Conservation (phyloP, 2,797 vertebrate genomes). For the Squalus acanthias region DNA sequence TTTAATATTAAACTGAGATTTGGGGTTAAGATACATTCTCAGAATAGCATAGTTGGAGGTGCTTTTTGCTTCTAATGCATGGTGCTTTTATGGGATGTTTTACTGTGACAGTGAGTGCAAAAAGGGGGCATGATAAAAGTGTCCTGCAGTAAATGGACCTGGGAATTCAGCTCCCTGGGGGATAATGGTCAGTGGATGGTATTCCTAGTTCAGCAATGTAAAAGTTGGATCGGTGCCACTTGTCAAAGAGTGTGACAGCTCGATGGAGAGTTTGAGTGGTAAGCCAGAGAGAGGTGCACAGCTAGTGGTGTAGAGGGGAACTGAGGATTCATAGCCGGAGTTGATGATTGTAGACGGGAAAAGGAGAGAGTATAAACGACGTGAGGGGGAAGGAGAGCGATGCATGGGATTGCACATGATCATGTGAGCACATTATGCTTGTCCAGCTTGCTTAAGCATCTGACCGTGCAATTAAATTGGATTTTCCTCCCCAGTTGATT, state of each 20-base stretch:
- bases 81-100: neutral
- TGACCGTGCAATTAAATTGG: neutral
- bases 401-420: neutral
- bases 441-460: neutral
- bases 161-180: neutral
- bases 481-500: neutral
- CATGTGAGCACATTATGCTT: neutral
- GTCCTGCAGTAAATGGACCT: neutral
- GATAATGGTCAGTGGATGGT: neutral
- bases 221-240: neutral
- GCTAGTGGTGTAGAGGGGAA: neutral
- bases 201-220: too few relatives aligned
- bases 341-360: neutral
- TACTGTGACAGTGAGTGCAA: neutral
- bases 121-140: too few relatives aligned
- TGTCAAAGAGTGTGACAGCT: neutral
- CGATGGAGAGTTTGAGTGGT: neutral
- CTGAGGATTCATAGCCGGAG: neutral
- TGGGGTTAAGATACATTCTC: neutral
- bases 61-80: neutral
- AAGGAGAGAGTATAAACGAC: neutral
- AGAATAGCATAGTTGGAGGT: neutral
- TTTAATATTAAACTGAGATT: neutral
- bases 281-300: neutral
- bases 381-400: neutral